A percentile compares a stretch with the other conserved stretches of the same genome.
Evolutionary conservation across 2,888 invertebrate species (phyloP).

Genomic region (Ecliptopera silaceata): DNA sequence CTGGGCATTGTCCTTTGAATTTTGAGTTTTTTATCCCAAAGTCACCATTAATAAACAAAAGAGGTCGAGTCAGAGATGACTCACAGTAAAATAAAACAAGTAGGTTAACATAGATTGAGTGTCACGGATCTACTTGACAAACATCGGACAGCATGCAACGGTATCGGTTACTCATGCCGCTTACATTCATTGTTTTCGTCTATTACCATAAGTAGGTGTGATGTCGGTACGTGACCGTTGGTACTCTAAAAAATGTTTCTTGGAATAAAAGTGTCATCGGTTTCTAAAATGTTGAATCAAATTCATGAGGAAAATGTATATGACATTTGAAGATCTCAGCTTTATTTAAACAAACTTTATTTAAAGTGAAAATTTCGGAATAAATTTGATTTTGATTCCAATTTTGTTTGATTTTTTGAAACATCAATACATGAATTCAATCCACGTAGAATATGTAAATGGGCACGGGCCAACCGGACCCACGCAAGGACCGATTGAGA

Average conservation of each 20-base stretch:
- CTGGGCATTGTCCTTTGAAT: too few species aligned
- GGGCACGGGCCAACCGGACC: constrained; percentile 51
- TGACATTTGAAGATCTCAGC: too few species aligned
- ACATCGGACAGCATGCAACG: constrained; percentile 37
- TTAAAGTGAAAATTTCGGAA: too few species aligned
- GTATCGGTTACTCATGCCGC: constrained; percentile 40
- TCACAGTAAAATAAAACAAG: not conserved
- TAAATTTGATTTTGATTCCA: too few species aligned
- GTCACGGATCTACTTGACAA: constrained; percentile 42
- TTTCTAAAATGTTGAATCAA: constrained; percentile 2
- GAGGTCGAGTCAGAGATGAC: too few species aligned
- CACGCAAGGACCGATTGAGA: constrained; percentile 55
- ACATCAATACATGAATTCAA: constrained; percentile 9
- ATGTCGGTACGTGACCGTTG: constrained; percentile 21
- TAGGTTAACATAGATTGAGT: not conserved
- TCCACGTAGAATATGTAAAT: constrained; percentile 53
- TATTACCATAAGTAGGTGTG: constrained; percentile 23
- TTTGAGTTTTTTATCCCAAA: too few species aligned
- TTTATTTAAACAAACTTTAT: too few species aligned
- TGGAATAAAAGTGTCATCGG: constrained; percentile 15
- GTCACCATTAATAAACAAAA: too few species aligned
- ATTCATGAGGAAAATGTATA: not conserved
- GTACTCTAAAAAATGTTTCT: constrained; percentile 16
- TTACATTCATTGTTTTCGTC: constrained; percentile 40
- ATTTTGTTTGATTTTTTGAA: not conserved